Evolutionary conservation across 2,888 invertebrate species (phyloP).

Genomic region (Netelia melanura): DNA sequence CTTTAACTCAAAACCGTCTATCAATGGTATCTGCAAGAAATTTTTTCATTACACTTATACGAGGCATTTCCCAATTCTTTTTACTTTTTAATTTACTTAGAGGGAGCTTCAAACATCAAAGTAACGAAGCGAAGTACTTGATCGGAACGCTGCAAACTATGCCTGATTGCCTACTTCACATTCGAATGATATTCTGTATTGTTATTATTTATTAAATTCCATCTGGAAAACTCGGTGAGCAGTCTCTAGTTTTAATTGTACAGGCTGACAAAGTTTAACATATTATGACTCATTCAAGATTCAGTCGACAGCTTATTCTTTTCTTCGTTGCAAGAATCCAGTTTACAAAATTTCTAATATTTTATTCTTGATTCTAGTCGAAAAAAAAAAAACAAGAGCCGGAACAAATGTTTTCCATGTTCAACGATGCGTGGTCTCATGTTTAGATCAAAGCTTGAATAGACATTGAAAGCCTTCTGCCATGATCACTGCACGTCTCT

Average conservation of each 20-base stretch:
- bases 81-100: neutral
- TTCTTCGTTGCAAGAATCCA: neutral
- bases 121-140: neutral
- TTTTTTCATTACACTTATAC: constrained; percentile 75
- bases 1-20: constrained; percentile 90
- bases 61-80: neutral
- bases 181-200: neutral
- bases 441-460: too few relatives aligned
- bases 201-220: neutral
- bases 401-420: too few relatives aligned
- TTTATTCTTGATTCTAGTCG: too few relatives aligned
- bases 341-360: neutral
- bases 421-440: too few relatives aligned
- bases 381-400: too few relatives aligned
- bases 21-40: constrained; percentile 86
- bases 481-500: too few relatives aligned
- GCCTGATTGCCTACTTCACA: neutral
- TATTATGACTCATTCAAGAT: neutral
- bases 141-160: neutral
- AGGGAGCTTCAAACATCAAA: neutral
- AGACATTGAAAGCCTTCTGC: too few relatives aligned
- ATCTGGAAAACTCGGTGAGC: neutral
- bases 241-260: too few relatives aligned
- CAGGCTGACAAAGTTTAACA: neutral
- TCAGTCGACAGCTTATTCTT: neutral